Evolutionary conservation across 2,888 invertebrate genomes (phyloP).

Genomic region (Dioctria linearis): DNA sequence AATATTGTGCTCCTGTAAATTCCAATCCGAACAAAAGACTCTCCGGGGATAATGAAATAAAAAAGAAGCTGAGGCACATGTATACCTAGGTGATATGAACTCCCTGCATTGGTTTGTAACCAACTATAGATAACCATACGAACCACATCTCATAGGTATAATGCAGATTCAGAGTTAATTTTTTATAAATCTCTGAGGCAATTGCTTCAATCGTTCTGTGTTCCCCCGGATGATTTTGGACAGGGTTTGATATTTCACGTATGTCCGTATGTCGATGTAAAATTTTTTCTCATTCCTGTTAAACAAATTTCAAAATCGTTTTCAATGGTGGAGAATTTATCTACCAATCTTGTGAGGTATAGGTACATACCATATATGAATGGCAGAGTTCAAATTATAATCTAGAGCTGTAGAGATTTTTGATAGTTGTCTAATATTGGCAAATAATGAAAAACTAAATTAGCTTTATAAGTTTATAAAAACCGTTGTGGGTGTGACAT

Average conservation of each 20-base stretch:
- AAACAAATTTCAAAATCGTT: background rate
- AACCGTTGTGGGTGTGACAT: no score
- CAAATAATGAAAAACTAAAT: no score
- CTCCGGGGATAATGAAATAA: background rate
- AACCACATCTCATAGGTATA: background rate
- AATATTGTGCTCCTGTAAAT: no score
- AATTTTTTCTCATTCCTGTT: background rate
- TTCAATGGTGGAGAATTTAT: background rate
- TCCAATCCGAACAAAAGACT: background rate
- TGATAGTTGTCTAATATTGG: no score
- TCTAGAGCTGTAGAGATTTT: no score
- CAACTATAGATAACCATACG: no score
- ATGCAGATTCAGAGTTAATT: conserved; percentile 16
- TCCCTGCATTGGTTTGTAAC: background rate
- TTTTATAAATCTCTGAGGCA: conserved; percentile 22
- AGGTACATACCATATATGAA: no score
- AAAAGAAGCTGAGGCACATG: background rate
- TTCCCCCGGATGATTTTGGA: no score
- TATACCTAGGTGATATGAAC: background rate
- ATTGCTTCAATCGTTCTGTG: background rate
- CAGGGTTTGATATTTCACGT: background rate
- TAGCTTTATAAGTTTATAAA: no score
- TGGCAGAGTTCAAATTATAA: no score
- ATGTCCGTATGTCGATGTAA: background rate
- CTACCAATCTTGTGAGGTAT: no score